Percentiles rank a stretch among this genome's conserved stretches.
phyloP scores from a whole-genome alignment of 2,888 invertebrate species.

The Latrodectus elegans region DNA sequence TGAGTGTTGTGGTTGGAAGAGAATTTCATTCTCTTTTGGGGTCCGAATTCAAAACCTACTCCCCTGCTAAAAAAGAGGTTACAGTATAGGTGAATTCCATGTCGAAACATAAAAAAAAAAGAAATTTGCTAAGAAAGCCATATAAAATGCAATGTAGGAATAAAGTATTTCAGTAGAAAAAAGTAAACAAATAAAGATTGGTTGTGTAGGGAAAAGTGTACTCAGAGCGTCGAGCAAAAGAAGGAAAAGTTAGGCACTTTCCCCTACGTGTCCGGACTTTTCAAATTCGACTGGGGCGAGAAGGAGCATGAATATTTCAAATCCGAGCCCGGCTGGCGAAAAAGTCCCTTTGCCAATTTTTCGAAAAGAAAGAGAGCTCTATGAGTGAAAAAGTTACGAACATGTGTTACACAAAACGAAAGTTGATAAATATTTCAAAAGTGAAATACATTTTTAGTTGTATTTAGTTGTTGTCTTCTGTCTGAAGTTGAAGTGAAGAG shows the following conservation, averaged over 20 bases:
- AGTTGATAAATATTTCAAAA: constrained; percentile 59
- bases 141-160: constrained; percentile 1
- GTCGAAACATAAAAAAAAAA: too few species aligned
- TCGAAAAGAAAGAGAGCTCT: not conserved
- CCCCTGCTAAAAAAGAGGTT: not conserved
- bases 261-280: not conserved
- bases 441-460: constrained; percentile 39
- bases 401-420: constrained; percentile 32
- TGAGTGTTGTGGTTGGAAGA: not conserved
- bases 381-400: not conserved
- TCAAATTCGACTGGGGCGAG: not conserved
- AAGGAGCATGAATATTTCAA: constrained; percentile 2
- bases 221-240: not conserved
- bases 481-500: not conserved
- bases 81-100: too few species aligned
- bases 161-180: not conserved
- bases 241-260: constrained; percentile 2
- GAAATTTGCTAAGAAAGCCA: not conserved
- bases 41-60: not conserved
- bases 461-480: constrained; percentile 19
- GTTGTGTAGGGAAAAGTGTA: not conserved
- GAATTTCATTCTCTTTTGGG: not conserved
- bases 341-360: not conserved
- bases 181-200: constrained; percentile 2
- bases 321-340: constrained; percentile 1